phyloP scores from a whole-genome alignment of 1,140 invertebrate species.

The Apis cerana region DNA sequence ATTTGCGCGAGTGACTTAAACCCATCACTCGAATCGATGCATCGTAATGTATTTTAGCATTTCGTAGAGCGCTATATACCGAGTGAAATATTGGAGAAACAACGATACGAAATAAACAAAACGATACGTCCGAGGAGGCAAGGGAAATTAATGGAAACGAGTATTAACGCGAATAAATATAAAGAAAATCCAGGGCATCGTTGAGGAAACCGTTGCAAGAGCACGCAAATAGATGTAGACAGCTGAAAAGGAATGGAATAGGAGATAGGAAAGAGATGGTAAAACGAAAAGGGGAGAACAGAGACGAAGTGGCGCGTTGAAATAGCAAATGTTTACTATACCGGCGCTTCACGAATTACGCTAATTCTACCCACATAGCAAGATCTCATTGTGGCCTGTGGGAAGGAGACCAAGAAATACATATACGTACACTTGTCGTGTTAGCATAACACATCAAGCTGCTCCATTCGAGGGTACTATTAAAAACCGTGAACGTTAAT shows the following conservation, averaged over 20 bases:
- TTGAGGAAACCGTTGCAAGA: conserved; percentile 11
- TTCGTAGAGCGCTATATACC: neutral
- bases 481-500: conserved; percentile 15
- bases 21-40: no score
- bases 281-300: neutral
- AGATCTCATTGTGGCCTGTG: conserved; percentile 20
- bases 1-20: no score
- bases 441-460: neutral
- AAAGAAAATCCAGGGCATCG: neutral
- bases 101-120: neutral
- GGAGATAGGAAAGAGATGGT: neutral
- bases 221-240: neutral
- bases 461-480: neutral
- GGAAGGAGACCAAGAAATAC: conserved; percentile 9
- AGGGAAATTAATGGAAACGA: conserved; percentile 4
- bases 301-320: conserved; percentile 56
- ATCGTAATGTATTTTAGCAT: no score
- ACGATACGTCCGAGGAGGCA: no score
- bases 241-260: neutral
- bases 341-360: conserved; percentile 65
- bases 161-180: conserved; percentile 22
- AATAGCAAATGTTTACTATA: conserved; percentile 71
- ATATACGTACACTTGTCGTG: neutral
- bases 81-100: neutral
- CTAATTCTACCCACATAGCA: conserved; percentile 62